phyloP scores from a whole-genome alignment of 2,888 invertebrate genomes.

The Acanthosepion pharaonis region DNA sequence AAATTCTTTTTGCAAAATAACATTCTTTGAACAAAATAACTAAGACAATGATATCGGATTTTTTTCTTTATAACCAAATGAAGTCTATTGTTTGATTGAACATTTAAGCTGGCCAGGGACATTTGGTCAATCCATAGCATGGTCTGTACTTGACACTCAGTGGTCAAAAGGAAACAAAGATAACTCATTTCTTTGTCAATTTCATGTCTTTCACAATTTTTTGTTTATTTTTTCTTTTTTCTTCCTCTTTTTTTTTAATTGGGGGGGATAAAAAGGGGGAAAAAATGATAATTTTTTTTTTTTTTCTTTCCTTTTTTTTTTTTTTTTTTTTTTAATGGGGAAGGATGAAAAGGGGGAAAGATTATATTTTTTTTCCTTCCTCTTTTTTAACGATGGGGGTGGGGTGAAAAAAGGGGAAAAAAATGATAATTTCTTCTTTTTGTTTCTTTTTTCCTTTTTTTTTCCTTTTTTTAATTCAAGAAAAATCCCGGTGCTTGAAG shows the following conservation, averaged over 20 bases:
- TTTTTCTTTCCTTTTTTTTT: background rate
- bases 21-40: background rate
- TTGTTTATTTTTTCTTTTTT: background rate
- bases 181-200: too few species aligned
- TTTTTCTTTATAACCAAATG: background rate
- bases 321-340: background rate
- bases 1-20: background rate
- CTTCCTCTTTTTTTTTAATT: background rate
- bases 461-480: background rate
- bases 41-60: background rate
- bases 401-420: background rate
- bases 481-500: constrained; percentile 6
- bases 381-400: background rate
- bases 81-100: too few species aligned
- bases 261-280: too few species aligned
- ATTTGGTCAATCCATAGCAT: too few species aligned
- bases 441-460: background rate
- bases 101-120: too few species aligned
- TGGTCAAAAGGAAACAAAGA: too few species aligned
- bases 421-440: background rate
- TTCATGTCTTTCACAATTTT: too few species aligned
- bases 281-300: background rate
- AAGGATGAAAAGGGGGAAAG: background rate
- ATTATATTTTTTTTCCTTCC: background rate
- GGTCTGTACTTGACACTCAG: too few species aligned